Conservation (phyloP, 2,888 invertebrate genomes). For the Autographa gamma region DNA sequence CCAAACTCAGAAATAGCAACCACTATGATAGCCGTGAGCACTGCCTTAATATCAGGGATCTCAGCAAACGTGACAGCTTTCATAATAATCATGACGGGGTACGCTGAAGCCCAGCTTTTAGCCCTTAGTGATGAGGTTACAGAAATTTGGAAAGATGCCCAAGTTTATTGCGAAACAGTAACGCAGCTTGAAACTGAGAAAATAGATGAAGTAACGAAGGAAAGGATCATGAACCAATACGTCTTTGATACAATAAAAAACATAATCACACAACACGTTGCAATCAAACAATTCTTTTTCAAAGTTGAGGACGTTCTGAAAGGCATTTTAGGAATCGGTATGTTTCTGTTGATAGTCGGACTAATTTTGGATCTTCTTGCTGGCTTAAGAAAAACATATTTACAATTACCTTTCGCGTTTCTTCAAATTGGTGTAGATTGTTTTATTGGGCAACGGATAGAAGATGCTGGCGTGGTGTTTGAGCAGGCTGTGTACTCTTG, state of each 20-base stretch:
- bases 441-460: conserved; percentile 70
- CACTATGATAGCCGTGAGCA: conserved; percentile 9
- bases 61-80: conserved; percentile 48
- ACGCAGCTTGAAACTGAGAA: conserved; percentile 6
- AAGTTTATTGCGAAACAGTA: conserved; percentile 20
- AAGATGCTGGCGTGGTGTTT: conserved; percentile 69
- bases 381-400: conserved; percentile 68
- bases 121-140: conserved; percentile 38
- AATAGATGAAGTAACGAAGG: neutral
- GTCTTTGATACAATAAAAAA: conserved; percentile 46
- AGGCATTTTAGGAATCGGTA: conserved; percentile 64
- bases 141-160: conserved; percentile 52
- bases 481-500: conserved; percentile 72
- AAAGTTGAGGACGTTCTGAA: conserved; percentile 61
- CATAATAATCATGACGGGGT: conserved; percentile 45
- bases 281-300: conserved; percentile 53
- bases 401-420: conserved; percentile 66
- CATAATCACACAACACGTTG: conserved; percentile 59
- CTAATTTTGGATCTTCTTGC: conserved; percentile 65
- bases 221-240: conserved; percentile 42
- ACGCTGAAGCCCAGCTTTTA: conserved; percentile 48
- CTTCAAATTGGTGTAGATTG: conserved; percentile 71
- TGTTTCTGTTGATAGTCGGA: conserved; percentile 56
- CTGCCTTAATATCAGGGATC: conserved; percentile 31
- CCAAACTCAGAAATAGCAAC: conserved; percentile 51